phyloP scores from a whole-genome alignment of 2,888 invertebrate species.

The Dusona sp. region DNA sequence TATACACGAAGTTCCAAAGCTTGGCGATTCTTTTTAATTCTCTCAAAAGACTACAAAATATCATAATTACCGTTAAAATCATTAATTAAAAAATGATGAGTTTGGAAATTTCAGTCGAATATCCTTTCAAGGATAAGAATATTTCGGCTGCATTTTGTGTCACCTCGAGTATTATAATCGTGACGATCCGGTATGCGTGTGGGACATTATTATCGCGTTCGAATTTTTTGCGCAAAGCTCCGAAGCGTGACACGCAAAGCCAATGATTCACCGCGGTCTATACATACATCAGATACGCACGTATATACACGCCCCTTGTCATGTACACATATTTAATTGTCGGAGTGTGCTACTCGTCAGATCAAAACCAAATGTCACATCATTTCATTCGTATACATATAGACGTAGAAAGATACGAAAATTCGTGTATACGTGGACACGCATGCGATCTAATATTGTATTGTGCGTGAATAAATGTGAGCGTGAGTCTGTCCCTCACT shows the following conservation, averaged over 20 bases:
- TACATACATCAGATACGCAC: neutral
- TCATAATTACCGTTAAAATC: neutral
- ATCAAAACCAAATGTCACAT: slow-evolving; percentile 49
- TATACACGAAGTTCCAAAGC: too few relatives aligned
- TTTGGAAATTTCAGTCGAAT: neutral
- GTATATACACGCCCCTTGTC: slow-evolving; percentile 3
- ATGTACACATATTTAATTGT: slow-evolving; percentile 49
- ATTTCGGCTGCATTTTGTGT: neutral
- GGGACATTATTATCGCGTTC: slow-evolving; percentile 49
- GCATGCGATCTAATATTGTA: slow-evolving; percentile 10
- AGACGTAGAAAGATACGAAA: neutral
- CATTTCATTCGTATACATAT: neutral
- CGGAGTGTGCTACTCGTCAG: slow-evolving; percentile 30
- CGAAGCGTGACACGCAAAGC: slow-evolving; percentile 55
- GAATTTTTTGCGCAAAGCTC: slow-evolving; percentile 28
- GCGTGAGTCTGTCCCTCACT: slow-evolving; percentile 40
- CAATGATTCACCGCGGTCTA: slow-evolving; percentile 51
- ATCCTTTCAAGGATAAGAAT: neutral
- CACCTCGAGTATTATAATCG: neutral
- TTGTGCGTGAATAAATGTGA: slow-evolving; percentile 17
- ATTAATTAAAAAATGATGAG: neutral
- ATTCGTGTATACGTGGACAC: slow-evolving; percentile 4
- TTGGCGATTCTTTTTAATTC: too few relatives aligned
- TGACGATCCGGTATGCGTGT: slow-evolving; percentile 11
- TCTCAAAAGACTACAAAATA: neutral